Conservation (phyloP, 1,140 invertebrate genomes). For the Ceratina australensis region DNA sequence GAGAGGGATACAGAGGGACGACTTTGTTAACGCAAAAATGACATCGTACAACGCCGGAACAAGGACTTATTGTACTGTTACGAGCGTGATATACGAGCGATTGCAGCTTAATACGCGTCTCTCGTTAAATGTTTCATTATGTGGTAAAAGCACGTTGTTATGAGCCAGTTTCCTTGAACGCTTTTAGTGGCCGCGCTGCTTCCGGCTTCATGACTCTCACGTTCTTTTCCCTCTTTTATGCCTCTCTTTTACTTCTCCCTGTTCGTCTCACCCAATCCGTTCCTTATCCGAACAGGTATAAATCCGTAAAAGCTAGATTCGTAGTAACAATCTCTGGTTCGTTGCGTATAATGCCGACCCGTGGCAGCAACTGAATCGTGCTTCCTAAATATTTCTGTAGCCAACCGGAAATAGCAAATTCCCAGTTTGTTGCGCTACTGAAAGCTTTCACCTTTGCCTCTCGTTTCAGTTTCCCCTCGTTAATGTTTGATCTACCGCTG, state of each 20-base stretch:
- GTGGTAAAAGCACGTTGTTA: slow-evolving; percentile 37
- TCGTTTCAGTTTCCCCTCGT: not conserved
- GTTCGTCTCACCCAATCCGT: not conserved
- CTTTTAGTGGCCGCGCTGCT: slow-evolving; percentile 4
- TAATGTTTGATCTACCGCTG: not conserved
- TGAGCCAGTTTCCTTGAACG: slow-evolving; percentile 30
- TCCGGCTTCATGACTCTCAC: not conserved
- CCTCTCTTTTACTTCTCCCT: too few relatives aligned
- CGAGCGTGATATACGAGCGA: not conserved
- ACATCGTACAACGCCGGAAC: not conserved
- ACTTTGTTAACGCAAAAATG: slow-evolving; percentile 7
- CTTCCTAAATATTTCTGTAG: slow-evolving; percentile 4
- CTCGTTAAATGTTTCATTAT: slow-evolving; percentile 41
- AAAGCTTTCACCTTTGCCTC: not conserved
- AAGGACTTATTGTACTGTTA: not conserved
- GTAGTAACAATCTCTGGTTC: slow-evolving; percentile 2
- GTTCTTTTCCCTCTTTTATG: too few relatives aligned
- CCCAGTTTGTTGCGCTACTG: not conserved
- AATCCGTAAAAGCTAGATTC: not conserved
- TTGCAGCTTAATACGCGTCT: slow-evolving; percentile 27
- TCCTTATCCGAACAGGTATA: slow-evolving; percentile 2
- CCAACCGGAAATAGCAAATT: not conserved
- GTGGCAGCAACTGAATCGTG: not conserved
- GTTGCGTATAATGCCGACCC: not conserved
- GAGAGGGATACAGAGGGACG: not conserved